Percentiles rank a stretch among this genome's conserved stretches.
Conservation (phyloP, 2,797 vertebrate genomes). For the Threskiornis aethiopicus region DNA sequence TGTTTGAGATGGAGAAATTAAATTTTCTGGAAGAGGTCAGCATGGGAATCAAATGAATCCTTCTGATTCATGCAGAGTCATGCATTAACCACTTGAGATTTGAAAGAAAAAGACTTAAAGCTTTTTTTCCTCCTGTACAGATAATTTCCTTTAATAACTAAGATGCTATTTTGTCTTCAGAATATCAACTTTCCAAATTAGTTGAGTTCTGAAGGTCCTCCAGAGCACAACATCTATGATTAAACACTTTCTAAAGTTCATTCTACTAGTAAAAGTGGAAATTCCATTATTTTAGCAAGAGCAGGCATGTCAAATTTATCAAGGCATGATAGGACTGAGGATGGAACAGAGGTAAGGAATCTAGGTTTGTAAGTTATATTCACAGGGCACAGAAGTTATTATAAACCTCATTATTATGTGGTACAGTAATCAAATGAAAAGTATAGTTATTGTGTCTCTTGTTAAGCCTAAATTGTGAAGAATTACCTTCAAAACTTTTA, state of each 20-base stretch:
- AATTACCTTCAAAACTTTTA: background rate
- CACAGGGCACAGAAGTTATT: slow-evolving; percentile 46
- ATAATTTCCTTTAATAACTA: slow-evolving; percentile 77
- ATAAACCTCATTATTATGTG: slow-evolving; percentile 41
- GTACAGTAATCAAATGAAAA: slow-evolving; percentile 4
- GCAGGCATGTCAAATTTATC: slow-evolving; percentile 56
- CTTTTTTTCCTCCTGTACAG: slow-evolving; percentile 61
- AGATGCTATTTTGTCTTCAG: slow-evolving; percentile 61
- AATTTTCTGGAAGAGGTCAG: slow-evolving; percentile 70
- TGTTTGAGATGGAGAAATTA: slow-evolving; percentile 68
- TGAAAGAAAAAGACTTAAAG: slow-evolving; percentile 62
- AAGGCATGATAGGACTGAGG: background rate
- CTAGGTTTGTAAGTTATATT: slow-evolving; percentile 16
- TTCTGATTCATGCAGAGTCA: slow-evolving; percentile 77
- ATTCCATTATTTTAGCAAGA: slow-evolving; percentile 62
- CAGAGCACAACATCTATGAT: slow-evolving; percentile 68
- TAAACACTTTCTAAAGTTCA: slow-evolving; percentile 71
- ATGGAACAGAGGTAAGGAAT: background rate
- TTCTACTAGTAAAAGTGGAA: slow-evolving; percentile 53
- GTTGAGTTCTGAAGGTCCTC: slow-evolving; percentile 65
- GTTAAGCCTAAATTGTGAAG: background rate
- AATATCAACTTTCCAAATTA: slow-evolving; percentile 75
- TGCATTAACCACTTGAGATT: slow-evolving; percentile 77
- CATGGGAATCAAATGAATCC: slow-evolving; percentile 66
- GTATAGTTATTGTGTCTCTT: background rate